Conservation (phyloP, 2,113 vertebrate species). For the Xenopus tropicalis region UCB_Xtro_10.0 CM004449.2:9454001-9454500, state of each 20-base stretch:
- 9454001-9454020: slow-evolving; percentile 47
- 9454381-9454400: slow-evolving; percentile 88
- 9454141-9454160: slow-evolving; percentile 38
- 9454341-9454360: slow-evolving; percentile 98
- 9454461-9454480: not conserved
- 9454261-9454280: slow-evolving; percentile 73
- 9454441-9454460: not conserved
- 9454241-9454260: slow-evolving; percentile 96
- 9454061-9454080: slow-evolving; percentile 52
- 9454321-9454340: slow-evolving; percentile 95
- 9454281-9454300: slow-evolving; percentile 92
- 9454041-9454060: slow-evolving; percentile 34
- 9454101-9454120: slow-evolving; percentile 96
- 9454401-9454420: slow-evolving; percentile 92
- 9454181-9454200: no score
- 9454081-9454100: slow-evolving; percentile 51
- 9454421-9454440: slow-evolving; percentile 53
- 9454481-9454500: not conserved
- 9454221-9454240: slow-evolving; percentile 51
- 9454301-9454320: slow-evolving; percentile 96
- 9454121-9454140: slow-evolving; percentile 97
- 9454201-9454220: no score
- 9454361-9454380: slow-evolving; percentile 95
- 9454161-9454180: no score
- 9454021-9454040: slow-evolving; percentile 27